Evolutionary conservation across 2,888 invertebrate genomes (phyloP).

Genomic region (Caradrina clavipalpis): DNA sequence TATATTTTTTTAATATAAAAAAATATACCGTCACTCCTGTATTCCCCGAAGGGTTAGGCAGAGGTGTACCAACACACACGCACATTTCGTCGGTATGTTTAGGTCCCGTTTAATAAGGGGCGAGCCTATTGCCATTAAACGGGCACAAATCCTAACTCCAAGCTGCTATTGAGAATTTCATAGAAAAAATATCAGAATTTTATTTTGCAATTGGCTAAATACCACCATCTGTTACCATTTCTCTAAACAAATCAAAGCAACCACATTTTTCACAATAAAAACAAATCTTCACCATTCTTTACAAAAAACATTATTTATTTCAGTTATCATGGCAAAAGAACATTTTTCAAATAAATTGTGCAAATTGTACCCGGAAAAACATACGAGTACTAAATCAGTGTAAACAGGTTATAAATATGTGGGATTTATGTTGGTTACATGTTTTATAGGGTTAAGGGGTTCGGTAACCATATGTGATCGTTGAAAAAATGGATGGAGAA

Average conservation of each 20-base stretch:
- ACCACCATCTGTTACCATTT: background rate
- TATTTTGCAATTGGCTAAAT: background rate
- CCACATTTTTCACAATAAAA: slow-evolving; percentile 20
- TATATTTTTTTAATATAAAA: too few relatives aligned
- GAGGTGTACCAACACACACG: too few relatives aligned
- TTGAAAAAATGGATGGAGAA: too few relatives aligned
- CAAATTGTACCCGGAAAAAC: background rate
- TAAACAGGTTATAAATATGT: slow-evolving; percentile 13
- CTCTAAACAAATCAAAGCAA: background rate
- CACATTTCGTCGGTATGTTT: too few relatives aligned
- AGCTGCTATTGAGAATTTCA: too few relatives aligned
- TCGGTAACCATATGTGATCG: too few relatives aligned
- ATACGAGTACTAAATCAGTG: slow-evolving; percentile 12
- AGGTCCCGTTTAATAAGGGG: too few relatives aligned
- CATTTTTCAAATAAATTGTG: slow-evolving; percentile 26
- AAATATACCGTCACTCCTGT: too few relatives aligned
- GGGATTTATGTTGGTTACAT: slow-evolving; percentile 19
- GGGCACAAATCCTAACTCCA: too few relatives aligned
- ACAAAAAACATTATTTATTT: slow-evolving; percentile 22
- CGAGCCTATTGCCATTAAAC: too few relatives aligned
- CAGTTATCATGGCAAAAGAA: slow-evolving; percentile 11
- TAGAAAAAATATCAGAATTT: too few relatives aligned
- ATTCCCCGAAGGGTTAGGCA: too few relatives aligned
- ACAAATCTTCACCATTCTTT: slow-evolving; percentile 10
- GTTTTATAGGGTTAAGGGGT: background rate